Base-by-base conservation (phyloP, 2,888 invertebrate species). In the Polydrusus tereticollis region DNA sequence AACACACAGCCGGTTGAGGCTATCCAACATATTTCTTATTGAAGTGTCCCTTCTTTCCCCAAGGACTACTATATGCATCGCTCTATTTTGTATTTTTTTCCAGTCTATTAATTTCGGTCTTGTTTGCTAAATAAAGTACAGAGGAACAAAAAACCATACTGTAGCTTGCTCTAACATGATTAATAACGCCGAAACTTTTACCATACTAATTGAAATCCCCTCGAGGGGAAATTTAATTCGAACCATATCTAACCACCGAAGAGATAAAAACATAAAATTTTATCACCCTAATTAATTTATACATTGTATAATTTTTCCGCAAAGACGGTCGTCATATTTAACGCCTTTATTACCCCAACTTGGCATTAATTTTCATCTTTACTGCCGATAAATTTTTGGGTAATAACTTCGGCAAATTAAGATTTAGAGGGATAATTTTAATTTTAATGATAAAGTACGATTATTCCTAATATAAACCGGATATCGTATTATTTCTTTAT, bases 321-420 rank as follows among this genome's bases (percentile, higher is more conserved):
- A 41, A 55, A 47, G 52, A 69, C 43, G 60, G 69, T 16, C 55
- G 62, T 52, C 69, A 62, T 69, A 60, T 60, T 62, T 69, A 69
- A 69, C 29, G 55, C 52, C 29, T 60, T 69, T 69, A 69, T 69
- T 62, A 43, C 62, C 41, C 29, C 55, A 69, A 23, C 62, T 62
- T 26, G 69, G 62, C 47, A 62, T 55, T 69, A 69, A 69, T 60
- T 69, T 50, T 62, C 69, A 69, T 69, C 62, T 69, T 69, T 69
- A 69, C 50, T 69, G 52, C 62, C 62, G 62, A 69, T 69, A 69
- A 62, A 58, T 69, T 69, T 69, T 55, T 41, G 38, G 41, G 26
- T 55, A 55, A 55, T 55, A 55, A 55, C 52, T 55, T 55, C 23
- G 52, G 55, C 41, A 65, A 64, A 64, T 64, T 64, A 59, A 43